Conservation (phyloP, 2,888 invertebrate species). For the Andricus curvator region DNA sequence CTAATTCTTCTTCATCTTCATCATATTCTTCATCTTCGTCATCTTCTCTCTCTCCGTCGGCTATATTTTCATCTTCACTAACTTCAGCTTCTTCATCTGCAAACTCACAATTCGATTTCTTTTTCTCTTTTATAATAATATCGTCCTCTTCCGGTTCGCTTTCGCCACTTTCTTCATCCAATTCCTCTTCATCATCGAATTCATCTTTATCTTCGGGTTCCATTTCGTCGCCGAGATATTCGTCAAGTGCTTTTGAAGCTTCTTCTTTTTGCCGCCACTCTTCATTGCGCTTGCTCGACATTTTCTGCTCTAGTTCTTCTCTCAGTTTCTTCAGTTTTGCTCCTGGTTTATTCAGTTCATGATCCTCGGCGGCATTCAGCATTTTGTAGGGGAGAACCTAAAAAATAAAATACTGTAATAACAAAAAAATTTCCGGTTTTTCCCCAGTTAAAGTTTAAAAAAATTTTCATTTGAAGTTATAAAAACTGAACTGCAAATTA, state of each 20-base stretch:
- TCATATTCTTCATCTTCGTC: slow-evolving; percentile 78
- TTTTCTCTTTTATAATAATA: slow-evolving; percentile 58
- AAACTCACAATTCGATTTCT: slow-evolving; percentile 69
- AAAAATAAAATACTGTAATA: not conserved
- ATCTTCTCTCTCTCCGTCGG: slow-evolving; percentile 76
- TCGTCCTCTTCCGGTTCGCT: slow-evolving; percentile 67
- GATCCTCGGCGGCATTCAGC: slow-evolving; percentile 56
- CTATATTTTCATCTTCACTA: slow-evolving; percentile 78
- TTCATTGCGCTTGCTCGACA: slow-evolving; percentile 85
- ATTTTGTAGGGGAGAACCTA: slow-evolving; percentile 59
- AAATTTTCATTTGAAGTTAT: too few species aligned
- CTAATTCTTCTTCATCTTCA: slow-evolving; percentile 80
- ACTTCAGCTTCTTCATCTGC: slow-evolving; percentile 79
- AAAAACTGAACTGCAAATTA: too few species aligned
- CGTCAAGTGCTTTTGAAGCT: slow-evolving; percentile 72
- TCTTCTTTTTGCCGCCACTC: slow-evolving; percentile 82
- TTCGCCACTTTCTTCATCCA: slow-evolving; percentile 61
- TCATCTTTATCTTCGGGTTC: slow-evolving; percentile 59
- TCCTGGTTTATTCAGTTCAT: slow-evolving; percentile 83
- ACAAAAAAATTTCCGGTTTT: too few species aligned
- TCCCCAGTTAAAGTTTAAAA: too few species aligned
- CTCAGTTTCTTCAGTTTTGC: slow-evolving; percentile 85
- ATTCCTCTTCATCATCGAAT: slow-evolving; percentile 64
- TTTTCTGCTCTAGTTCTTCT: slow-evolving; percentile 85
- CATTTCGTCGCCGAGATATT: slow-evolving; percentile 73